Percentiles rank a stretch among this genome's conserved stretches.
phyloP scores from a whole-genome alignment of 2,113 vertebrate genomes.

The Tenebrosternarchus preto region DNA sequence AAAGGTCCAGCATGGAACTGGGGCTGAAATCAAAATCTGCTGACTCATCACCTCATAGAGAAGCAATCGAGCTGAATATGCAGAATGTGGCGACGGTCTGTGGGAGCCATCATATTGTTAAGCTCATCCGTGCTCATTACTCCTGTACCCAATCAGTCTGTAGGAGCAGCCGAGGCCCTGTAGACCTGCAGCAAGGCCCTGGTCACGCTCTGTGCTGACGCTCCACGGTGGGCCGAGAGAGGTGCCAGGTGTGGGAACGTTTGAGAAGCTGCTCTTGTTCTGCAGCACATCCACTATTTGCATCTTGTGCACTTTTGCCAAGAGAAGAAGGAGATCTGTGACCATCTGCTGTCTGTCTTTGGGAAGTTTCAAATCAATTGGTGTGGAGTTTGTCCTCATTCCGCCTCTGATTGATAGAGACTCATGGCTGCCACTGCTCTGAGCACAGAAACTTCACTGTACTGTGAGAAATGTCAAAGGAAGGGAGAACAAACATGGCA shows the following conservation, averaged over 20 bases:
- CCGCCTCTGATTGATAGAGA: constrained; percentile 76
- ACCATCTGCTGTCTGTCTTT: constrained; percentile 76
- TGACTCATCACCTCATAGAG: not conserved
- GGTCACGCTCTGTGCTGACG: not conserved
- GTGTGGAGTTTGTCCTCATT: constrained; percentile 71
- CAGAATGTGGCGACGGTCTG: not conserved
- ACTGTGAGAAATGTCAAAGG: constrained; percentile 22
- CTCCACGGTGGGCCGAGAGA: not conserved
- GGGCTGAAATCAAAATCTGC: not conserved
- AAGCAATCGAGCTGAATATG: not conserved
- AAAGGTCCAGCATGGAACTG: not conserved
- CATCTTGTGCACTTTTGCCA: constrained; percentile 18
- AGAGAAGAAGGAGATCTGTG: not conserved
- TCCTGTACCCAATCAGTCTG: not conserved
- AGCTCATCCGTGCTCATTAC: not conserved
- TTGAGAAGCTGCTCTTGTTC: constrained; percentile 43
- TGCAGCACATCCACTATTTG: constrained; percentile 8
- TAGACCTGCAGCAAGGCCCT: not conserved
- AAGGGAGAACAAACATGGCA: not conserved
- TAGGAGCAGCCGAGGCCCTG: not conserved
- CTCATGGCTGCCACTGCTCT: constrained; percentile 63
- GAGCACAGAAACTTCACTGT: constrained; percentile 49
- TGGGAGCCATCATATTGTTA: not conserved
- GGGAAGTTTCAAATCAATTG: constrained; percentile 62
- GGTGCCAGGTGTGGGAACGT: constrained; percentile 20